A percentile compares a stretch with the other conserved stretches of the same genome.
Conservation (phyloP, 2,888 invertebrate genomes). For the Volucella inanis region DNA sequence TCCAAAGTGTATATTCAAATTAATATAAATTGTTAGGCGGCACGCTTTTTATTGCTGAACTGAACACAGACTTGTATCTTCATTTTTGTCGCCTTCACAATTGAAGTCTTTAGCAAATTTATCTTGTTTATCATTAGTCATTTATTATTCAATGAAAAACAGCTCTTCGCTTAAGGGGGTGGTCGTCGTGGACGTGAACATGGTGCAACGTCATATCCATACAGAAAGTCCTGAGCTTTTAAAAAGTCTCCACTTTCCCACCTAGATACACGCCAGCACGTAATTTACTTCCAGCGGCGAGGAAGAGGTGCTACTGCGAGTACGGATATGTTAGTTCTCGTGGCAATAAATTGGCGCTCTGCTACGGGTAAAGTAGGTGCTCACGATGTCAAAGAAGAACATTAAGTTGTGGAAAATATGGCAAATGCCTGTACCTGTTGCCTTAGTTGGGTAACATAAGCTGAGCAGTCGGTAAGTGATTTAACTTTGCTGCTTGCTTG, state of each 20-base stretch:
- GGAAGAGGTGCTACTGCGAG: not conserved
- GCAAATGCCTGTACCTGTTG: constrained; percentile 54
- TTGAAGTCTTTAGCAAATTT: constrained; percentile 39
- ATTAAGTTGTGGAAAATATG: constrained; percentile 62
- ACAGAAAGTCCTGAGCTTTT: not conserved
- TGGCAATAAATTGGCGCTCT: constrained; percentile 34
- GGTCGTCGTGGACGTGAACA: not conserved
- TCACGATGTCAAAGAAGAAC: constrained; percentile 16
- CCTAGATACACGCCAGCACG: not conserved
- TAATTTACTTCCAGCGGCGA: constrained; percentile 34
- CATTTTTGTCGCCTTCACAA: constrained; percentile 21
- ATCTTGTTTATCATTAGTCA: constrained; percentile 57
- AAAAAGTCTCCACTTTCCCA: not conserved
- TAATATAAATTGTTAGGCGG: constrained; percentile 54
- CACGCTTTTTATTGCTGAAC: constrained; percentile 47
- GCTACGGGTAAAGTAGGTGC: not conserved
- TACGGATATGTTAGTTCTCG: constrained; percentile 20
- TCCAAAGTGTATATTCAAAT: constrained; percentile 38
- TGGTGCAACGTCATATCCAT: not conserved
- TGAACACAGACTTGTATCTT: constrained; percentile 1
- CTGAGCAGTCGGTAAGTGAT: constrained; percentile 49
- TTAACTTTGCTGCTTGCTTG: constrained; percentile 35
- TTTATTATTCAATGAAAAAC: constrained; percentile 57
- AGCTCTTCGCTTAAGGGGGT: constrained; percentile 15
- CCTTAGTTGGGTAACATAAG: constrained; percentile 48